Evolutionary conservation across 2,888 invertebrate genomes (phyloP), one percentile per base, ranked within the genome.

Genomic region (Poecilus cupreus): DNA sequence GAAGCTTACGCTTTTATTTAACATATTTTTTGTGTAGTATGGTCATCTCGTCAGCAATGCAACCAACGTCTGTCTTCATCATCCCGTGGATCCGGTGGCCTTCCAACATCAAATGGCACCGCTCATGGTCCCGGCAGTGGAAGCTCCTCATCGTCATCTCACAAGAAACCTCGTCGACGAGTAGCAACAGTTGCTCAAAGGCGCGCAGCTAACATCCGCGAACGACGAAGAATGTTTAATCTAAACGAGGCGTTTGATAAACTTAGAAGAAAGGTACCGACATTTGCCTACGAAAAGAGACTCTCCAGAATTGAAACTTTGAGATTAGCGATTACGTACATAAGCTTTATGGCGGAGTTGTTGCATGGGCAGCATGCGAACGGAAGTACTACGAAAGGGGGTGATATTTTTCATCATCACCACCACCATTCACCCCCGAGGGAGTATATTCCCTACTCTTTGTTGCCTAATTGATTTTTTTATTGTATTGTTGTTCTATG

Each of bases 241-340:
- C 90, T 98, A 83, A 98, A 98, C 88, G 97, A 97, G 88, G 98
- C 98, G 0, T 98, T 98, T 86, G 98, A 98, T 88, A 96, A 96
- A 87, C 90, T 98, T 49, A 91, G 98, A 24, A 92, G 97, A 86
- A 97, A 97, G 92, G 94, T 97, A 3, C 98, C 98, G 18, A 98
- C 98, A 0, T 98, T 98, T 87, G 98, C 98, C 0, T 98, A 98
- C 88, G 98, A 98, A 89, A 98, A 98, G 88, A 93, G 98, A 0
- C 91, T 98, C 1, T 98, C 98, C 0, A 93, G 98, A 83, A 98
- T 98, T 87, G 98, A 98, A 90, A 98, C 98, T 0, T 91, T 98
- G 0, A 93, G 98, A 0, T 90, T 98, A 86, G 98, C 98, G 77
- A 98, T 98, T 86, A 98, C 97, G 0, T 98, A 98, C 90, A 98